Conservation (phyloP, 1,140 invertebrate species). For the Drosophila setifemur region DNA sequence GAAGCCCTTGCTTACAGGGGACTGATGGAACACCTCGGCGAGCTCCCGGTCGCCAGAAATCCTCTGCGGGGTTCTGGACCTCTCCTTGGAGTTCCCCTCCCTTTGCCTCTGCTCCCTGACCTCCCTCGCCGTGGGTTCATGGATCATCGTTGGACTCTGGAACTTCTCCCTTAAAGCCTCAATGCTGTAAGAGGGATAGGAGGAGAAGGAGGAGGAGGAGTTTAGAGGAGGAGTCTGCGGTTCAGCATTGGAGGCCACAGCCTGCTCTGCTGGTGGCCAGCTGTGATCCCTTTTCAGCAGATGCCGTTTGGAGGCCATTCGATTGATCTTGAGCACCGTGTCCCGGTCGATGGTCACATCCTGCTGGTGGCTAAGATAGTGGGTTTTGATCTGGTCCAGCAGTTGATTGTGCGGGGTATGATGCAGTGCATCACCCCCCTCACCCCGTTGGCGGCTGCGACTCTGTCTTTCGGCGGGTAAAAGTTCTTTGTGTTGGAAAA, state of each 20-base stretch:
- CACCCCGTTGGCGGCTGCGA: conserved; percentile 57
- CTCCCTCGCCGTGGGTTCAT: conserved; percentile 45
- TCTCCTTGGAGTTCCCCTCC: conserved; percentile 1
- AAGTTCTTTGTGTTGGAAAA: conserved; percentile 25
- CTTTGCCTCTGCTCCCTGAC: conserved; percentile 33
- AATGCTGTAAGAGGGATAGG: conserved; percentile 57
- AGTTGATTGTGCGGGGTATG: conserved; percentile 70
- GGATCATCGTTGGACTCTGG: conserved; percentile 66
- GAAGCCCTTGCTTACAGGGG: conserved; percentile 61
- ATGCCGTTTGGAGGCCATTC: conserved; percentile 61
- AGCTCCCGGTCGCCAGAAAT: background rate
- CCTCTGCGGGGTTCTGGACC: background rate
- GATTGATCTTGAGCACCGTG: conserved; percentile 79
- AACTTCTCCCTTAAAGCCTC: conserved; percentile 70
- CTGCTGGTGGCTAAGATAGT: conserved; percentile 71
- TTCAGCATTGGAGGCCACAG: background rate
- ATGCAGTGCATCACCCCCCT: conserved; percentile 21
- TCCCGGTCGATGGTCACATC: conserved; percentile 75
- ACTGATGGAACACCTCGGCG: conserved; percentile 1
- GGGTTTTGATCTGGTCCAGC: conserved; percentile 72
- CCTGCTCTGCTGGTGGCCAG: conserved; percentile 65
- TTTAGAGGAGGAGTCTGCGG: background rate
- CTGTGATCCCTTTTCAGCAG: conserved; percentile 74
- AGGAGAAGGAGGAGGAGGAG: conserved; percentile 15
- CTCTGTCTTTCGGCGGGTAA: conserved; percentile 48